Conservation (phyloP, 2,888 invertebrate genomes). For the Hypsopygia costalis region DNA sequence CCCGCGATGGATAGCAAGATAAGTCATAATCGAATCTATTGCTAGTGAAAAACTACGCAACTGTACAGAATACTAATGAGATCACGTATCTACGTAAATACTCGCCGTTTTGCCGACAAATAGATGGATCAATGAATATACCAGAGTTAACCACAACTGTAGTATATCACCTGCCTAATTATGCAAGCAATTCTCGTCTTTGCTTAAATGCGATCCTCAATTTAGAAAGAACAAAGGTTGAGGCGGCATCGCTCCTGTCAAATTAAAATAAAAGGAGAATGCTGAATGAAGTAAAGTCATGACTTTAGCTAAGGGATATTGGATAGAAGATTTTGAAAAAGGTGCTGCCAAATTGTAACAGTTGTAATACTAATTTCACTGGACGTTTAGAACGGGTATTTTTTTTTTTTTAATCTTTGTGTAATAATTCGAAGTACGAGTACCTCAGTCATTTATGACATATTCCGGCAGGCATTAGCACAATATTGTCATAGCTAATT, state of each 20-base stretch:
- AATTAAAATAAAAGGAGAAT: not conserved
- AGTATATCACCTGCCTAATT: conserved; percentile 4
- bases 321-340: too few species aligned
- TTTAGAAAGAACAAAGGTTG: conserved; percentile 2
- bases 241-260: not conserved
- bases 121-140: not conserved
- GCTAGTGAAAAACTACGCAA: not conserved
- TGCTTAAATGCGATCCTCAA: conserved; percentile 1
- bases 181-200: conserved; percentile 3
- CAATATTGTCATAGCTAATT: too few species aligned
- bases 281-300: not conserved
- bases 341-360: too few species aligned
- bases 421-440: too few species aligned
- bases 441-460: too few species aligned
- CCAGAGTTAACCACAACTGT: not conserved
- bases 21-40: not conserved
- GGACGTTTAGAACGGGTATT: too few species aligned
- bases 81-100: not conserved
- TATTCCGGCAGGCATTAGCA: too few species aligned
- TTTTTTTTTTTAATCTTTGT: too few species aligned
- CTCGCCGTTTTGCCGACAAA: not conserved
- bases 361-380: too few species aligned
- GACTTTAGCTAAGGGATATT: not conserved
- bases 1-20: not conserved
- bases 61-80: not conserved